Evolutionary conservation across 1,140 invertebrate species (phyloP), one percentile per base, ranked within the genome.

Genomic region (Periplaneta americana): DNA sequence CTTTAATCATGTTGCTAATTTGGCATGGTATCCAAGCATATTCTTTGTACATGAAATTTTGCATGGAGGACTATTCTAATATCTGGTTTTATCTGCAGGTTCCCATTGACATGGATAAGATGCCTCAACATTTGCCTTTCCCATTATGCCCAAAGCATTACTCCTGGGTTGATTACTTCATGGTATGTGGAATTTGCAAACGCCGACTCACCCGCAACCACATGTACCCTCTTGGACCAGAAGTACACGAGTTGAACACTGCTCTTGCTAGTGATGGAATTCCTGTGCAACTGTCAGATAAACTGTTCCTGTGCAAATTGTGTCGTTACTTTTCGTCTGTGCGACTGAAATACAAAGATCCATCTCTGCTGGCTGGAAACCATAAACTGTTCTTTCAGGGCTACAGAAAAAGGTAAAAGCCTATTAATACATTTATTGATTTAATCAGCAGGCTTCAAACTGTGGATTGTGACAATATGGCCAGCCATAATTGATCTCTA

Each of bases 301-400:
- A 89, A 84, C 91, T 92, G 0, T 92, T 95, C 83, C 91, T 96
- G 17, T 96, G 95, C 87, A 96, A 96, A 87, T 86, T 94, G 9
- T 96, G 95, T 84, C 92, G 93, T 82, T 94, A 94, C 85, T 96
- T 94, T 86, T 93, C 92, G 79, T 91, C 93, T 75, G 85, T 95
- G 32, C 88, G 94, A 35, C 88, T 95, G 81, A 94, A 95, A 80
- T 88, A 88, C 82, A 87, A 86, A 75, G 87, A 89, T 35, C 82
- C 85, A 10, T 89, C 90, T 18, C 90, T 90, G 34, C 88, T 90
- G 87, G 87, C 84, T 36, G 82, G 84, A 32, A 90, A 91, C 82
- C 91, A 92, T 80, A 88, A 89, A 22, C 89, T 90, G 18, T 94
- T 94, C 82, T 91, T 90, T 77, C 91, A 89, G 83, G 91, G 91